Percentiles rank a stretch among this genome's conserved stretches.
These are phyloP conservation scores for Celastrina argiolus DNA, from an alignment of 2,888 invertebrate species.

Conservation along the genomic window DNA sequence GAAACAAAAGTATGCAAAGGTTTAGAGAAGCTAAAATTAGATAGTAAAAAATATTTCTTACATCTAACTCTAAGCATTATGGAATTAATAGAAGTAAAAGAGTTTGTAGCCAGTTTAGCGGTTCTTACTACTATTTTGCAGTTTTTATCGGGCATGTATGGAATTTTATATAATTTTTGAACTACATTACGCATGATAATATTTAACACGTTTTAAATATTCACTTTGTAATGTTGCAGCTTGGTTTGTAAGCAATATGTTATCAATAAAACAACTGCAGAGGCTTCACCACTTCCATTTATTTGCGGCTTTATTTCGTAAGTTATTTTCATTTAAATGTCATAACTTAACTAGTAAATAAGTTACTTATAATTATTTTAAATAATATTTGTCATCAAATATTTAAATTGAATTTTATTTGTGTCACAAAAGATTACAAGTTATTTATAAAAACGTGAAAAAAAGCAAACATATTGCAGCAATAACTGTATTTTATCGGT, in stretches of 20 bases:
- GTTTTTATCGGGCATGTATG: constrained; percentile 92
- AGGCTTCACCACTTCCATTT: constrained; percentile 87
- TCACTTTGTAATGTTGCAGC: constrained; percentile 60
- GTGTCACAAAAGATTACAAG: not conserved
- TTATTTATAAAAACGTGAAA: not conserved
- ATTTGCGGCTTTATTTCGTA: constrained; percentile 86
- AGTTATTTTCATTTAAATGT: constrained; percentile 46
- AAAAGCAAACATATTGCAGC: not conserved
- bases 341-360: not conserved
- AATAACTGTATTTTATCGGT: not conserved
- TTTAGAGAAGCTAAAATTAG: not conserved
- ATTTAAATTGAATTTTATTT: not conserved
- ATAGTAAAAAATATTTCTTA: not conserved
- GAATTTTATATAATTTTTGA: constrained; percentile 38
- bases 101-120: constrained; percentile 69
- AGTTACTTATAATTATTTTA: not conserved
- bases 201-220: constrained; percentile 18
- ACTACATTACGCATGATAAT: not conserved
- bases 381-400: not conserved
- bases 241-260: constrained; percentile 87
- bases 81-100: constrained; percentile 43
- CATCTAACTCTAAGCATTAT: constrained; percentile 33
- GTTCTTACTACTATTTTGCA: constrained; percentile 88
- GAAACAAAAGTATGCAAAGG: not conserved
- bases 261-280: constrained; percentile 85